phyloP scores from a whole-genome alignment of 2,888 invertebrate genomes.

The Escarpia spicata region DNA sequence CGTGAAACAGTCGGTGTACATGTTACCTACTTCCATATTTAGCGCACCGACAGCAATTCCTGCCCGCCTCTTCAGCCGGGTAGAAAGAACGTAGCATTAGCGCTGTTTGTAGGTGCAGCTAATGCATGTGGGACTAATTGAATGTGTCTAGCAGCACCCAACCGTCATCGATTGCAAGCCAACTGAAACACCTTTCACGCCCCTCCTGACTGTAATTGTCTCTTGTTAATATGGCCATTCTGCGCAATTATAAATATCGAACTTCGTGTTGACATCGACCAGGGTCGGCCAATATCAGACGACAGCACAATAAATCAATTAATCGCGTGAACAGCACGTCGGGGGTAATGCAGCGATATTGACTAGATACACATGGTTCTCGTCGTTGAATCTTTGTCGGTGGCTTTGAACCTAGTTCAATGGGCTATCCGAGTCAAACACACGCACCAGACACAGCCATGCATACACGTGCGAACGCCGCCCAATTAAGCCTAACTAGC shows the following conservation, averaged over 20 bases:
- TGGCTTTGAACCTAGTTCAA: neutral
- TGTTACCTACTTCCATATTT: neutral
- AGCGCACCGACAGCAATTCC: neutral
- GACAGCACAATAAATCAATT: slow-evolving; percentile 9
- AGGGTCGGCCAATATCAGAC: neutral
- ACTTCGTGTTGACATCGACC: neutral
- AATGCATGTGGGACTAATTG: neutral
- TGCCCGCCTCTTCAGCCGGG: neutral
- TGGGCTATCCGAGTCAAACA: neutral
- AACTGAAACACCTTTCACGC: neutral
- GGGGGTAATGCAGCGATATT: neutral
- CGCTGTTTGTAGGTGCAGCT: neutral
- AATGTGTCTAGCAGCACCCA: neutral
- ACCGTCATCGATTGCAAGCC: neutral
- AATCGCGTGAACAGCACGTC: neutral
- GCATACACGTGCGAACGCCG: neutral
- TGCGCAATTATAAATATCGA: neutral
- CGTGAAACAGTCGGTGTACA: neutral
- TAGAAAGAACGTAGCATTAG: neutral
- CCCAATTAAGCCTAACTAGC: neutral
- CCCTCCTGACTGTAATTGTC: neutral
- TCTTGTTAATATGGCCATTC: neutral
- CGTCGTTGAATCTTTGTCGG: neutral
- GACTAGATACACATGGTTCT: neutral
- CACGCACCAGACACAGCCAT: neutral